A percentile compares a stretch with the other conserved stretches of the same genome.
Evolutionary conservation across 2,888 invertebrate species (phyloP).

Genomic region (Cremastinae sp.): DNA sequence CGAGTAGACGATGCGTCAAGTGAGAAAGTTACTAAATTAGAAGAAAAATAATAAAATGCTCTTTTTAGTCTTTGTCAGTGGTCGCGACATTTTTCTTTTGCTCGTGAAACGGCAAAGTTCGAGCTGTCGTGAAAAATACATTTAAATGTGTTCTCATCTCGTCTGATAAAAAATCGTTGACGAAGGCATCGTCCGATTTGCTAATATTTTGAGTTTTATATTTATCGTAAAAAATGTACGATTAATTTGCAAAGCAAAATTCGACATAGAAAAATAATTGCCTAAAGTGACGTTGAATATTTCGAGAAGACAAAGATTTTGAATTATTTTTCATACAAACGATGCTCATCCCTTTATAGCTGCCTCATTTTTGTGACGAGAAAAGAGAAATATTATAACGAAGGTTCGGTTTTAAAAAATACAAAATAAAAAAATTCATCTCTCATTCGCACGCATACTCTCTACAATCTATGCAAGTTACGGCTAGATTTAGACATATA

Average conservation of each 20-base stretch:
- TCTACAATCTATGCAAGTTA: slow-evolving; percentile 75
- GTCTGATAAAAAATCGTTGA: neutral
- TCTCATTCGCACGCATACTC: slow-evolving; percentile 61
- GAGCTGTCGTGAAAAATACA: slow-evolving; percentile 19
- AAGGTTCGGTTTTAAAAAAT: slow-evolving; percentile 43
- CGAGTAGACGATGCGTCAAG: slow-evolving; percentile 23
- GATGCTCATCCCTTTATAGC: neutral
- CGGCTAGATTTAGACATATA: slow-evolving; percentile 79
- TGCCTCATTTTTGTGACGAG: slow-evolving; percentile 23
- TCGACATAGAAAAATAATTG: slow-evolving; percentile 12
- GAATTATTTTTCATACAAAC: slow-evolving; percentile 12
- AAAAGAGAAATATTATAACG: slow-evolving; percentile 27
- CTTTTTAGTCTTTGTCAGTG: slow-evolving; percentile 30
- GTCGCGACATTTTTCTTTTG: slow-evolving; percentile 10
- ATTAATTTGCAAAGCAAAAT: slow-evolving; percentile 9
- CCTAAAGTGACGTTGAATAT: slow-evolving; percentile 8
- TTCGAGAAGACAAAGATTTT: slow-evolving; percentile 4
- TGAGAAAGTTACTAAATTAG: slow-evolving; percentile 47
- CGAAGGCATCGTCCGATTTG: slow-evolving; percentile 3
- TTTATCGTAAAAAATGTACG: neutral
- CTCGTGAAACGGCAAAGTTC: slow-evolving; percentile 30
- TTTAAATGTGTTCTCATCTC: slow-evolving; percentile 8
- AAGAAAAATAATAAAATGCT: slow-evolving; percentile 46
- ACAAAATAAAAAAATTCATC: slow-evolving; percentile 46
- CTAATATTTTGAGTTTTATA: neutral